phyloP scores from a whole-genome alignment of 2,888 invertebrate species.

The Pristionchus mayeri region DNA sequence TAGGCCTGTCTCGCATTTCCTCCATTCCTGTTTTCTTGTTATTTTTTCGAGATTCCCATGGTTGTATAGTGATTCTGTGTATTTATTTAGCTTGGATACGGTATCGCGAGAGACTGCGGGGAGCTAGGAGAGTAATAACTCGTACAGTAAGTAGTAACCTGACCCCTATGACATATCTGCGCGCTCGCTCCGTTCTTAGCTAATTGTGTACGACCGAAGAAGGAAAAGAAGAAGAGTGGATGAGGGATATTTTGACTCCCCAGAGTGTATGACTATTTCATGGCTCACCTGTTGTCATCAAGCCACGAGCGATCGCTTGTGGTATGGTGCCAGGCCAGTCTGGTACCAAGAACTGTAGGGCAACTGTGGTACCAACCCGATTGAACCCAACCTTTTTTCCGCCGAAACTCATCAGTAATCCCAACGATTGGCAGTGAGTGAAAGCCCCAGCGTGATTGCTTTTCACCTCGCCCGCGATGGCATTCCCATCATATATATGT shows the following conservation, averaged over 20 bases:
- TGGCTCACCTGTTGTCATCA: slow-evolving; percentile 30
- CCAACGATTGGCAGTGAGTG: too few relatives aligned
- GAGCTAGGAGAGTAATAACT: too few relatives aligned
- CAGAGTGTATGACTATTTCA: slow-evolving; percentile 30
- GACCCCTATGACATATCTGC: too few relatives aligned
- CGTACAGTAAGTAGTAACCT: neutral
- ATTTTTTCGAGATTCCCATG: too few relatives aligned
- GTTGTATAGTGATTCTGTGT: neutral
- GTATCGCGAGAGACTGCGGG: neutral
- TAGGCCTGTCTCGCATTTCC: neutral
- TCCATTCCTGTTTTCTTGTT: neutral
- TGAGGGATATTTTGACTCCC: slow-evolving; percentile 27
- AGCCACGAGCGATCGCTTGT: too few relatives aligned
- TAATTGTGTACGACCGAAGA: slow-evolving; percentile 24
- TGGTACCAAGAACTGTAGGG: too few relatives aligned
- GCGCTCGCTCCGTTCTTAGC: neutral
- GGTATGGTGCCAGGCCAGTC: too few relatives aligned
- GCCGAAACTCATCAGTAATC: too few relatives aligned
- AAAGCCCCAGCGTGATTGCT: too few relatives aligned
- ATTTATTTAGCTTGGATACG: too few relatives aligned
- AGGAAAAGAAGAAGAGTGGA: neutral
- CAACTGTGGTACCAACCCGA: too few relatives aligned
- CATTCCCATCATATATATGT: slow-evolving; percentile 11
- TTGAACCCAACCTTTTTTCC: too few relatives aligned
- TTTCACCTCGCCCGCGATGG: slow-evolving; percentile 4